These are phyloP conservation scores for Lepidurus apus DNA, from an alignment of 1,140 invertebrate genomes.

Conservation along the genomic window DNA sequence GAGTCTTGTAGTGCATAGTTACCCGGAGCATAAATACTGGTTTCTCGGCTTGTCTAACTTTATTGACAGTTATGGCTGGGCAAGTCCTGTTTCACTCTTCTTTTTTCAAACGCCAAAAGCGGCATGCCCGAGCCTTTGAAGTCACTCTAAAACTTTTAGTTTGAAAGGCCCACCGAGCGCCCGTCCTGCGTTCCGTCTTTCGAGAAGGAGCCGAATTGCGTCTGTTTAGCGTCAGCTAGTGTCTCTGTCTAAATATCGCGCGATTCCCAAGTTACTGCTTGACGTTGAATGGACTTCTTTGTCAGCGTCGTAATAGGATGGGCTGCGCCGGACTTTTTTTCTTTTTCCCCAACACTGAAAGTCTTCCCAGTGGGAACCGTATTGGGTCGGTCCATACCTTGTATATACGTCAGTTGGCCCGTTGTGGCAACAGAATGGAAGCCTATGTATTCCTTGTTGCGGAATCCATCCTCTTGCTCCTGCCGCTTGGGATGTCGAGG, in stretches of 20 bases:
- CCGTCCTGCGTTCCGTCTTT: background rate
- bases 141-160: background rate
- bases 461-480: background rate
- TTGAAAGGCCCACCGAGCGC: background rate
- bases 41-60: constrained; percentile 9
- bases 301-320: constrained; percentile 4
- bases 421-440: no score
- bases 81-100: background rate
- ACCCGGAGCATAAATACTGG: background rate
- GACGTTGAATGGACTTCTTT: background rate
- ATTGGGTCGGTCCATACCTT: no score
- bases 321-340: background rate
- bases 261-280: background rate
- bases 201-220: background rate
- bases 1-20: background rate
- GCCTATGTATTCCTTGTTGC: background rate
- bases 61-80: background rate
- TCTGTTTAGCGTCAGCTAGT: constrained; percentile 16
- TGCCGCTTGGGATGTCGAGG: background rate
- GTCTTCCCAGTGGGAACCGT: no score
- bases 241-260: constrained; percentile 13
- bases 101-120: background rate
- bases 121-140: constrained; percentile 1
- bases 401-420: no score
- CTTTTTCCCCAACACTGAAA: background rate